Evolutionary conservation across 2,113 vertebrate genomes (phyloP).

Genomic region (Aphelocoma coerulescens): DNA sequence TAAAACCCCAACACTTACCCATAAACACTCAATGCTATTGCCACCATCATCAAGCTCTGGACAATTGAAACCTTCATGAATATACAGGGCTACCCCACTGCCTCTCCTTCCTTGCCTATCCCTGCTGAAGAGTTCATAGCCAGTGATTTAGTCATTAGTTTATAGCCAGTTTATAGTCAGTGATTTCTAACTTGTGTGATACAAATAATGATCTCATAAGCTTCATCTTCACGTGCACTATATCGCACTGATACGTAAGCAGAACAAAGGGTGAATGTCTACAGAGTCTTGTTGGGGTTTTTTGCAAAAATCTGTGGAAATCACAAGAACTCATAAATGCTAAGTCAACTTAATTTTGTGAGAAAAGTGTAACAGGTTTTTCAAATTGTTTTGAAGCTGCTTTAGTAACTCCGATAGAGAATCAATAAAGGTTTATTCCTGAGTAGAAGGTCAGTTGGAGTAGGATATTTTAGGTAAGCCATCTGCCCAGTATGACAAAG

Average conservation of each 20-base stretch:
- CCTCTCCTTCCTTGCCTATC: neutral
- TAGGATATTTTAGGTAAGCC: neutral
- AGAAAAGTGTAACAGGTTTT: neutral
- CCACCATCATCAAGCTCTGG: neutral
- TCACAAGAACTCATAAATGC: neutral
- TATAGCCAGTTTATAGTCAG: neutral
- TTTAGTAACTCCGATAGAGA: neutral
- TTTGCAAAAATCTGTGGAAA: neutral
- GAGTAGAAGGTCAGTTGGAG: neutral
- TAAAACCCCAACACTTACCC: no score
- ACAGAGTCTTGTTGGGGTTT: neutral
- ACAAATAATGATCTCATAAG: neutral
- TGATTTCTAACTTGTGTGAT: neutral
- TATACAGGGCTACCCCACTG: neutral
- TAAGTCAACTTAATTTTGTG: neutral
- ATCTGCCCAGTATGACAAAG: neutral
- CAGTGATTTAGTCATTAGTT: neutral
- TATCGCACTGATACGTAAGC: neutral
- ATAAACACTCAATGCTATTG: accelerated
- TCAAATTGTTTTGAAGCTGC: neutral
- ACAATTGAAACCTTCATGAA: neutral
- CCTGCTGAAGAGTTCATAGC: neutral
- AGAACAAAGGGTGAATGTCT: neutral
- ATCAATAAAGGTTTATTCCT: neutral
- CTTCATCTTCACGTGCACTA: neutral